Evolutionary conservation across 2,888 invertebrate species (phyloP).

Genomic region (Parochlus steinenii): DNA sequence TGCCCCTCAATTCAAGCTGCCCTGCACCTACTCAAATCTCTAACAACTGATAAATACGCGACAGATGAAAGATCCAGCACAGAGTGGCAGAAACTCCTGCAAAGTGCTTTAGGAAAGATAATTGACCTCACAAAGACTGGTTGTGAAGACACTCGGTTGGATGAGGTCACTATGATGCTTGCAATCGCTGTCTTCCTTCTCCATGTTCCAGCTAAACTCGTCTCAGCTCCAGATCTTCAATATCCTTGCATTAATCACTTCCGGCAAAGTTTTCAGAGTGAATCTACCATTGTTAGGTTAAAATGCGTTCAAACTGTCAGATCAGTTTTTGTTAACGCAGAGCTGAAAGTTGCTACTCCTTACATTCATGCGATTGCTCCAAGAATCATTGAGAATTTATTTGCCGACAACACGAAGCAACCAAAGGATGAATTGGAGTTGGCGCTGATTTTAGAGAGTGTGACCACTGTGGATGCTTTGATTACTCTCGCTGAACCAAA

Average conservation of each 20-base stretch:
- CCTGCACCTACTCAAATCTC: slow-evolving; percentile 55
- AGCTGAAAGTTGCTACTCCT: slow-evolving; percentile 51
- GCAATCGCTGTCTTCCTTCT: slow-evolving; percentile 79
- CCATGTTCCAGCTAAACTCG: slow-evolving; percentile 61
- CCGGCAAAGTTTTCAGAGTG: slow-evolving; percentile 58
- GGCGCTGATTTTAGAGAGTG: slow-evolving; percentile 51
- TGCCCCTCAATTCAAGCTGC: slow-evolving; percentile 58
- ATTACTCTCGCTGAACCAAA: slow-evolving; percentile 56
- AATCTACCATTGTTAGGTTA: slow-evolving; percentile 47
- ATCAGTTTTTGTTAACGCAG: slow-evolving; percentile 57
- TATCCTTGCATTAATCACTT: slow-evolving; percentile 89
- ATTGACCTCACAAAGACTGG: slow-evolving; percentile 81
- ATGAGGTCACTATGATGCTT: slow-evolving; percentile 72
- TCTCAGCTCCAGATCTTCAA: slow-evolving; percentile 63
- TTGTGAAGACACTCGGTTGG: slow-evolving; percentile 55
- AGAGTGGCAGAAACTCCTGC: slow-evolving; percentile 67
- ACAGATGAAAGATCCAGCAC: slow-evolving; percentile 40
- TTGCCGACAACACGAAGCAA: slow-evolving; percentile 42
- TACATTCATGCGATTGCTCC: slow-evolving; percentile 72
- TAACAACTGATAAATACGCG: slow-evolving; percentile 48
- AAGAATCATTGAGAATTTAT: slow-evolving; percentile 56
- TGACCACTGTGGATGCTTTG: slow-evolving; percentile 56
- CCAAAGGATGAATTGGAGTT: slow-evolving; percentile 50
- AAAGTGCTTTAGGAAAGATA: slow-evolving; percentile 77
- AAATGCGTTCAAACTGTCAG: slow-evolving; percentile 65